Evolutionary conservation across 2,888 invertebrate genomes (phyloP).

Genomic region (Apodemia zela): DNA sequence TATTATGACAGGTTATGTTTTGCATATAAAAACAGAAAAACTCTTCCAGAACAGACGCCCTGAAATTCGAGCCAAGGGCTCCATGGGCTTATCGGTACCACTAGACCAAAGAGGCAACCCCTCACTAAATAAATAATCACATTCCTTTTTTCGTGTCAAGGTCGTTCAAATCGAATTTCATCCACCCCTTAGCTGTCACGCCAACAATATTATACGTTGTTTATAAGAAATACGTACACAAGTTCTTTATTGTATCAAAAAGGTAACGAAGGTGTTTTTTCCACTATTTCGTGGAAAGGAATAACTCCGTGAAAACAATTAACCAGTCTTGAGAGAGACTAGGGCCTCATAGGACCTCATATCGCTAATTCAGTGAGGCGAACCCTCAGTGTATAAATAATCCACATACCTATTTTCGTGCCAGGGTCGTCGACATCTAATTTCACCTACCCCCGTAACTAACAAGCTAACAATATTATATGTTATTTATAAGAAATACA

Average conservation of each 20-base stretch:
- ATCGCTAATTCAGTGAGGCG: not conserved
- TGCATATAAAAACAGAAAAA: no score
- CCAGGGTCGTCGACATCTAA: slow-evolving; percentile 3
- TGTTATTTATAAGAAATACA: slow-evolving; percentile 1
- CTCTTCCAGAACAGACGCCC: no score
- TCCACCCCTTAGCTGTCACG: not conserved
- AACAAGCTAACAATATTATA: not conserved
- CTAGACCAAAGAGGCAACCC: no score
- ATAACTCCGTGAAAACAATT: no score
- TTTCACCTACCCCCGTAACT: not conserved
- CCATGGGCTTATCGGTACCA: no score
- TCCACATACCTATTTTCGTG: not conserved
- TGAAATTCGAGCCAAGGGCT: no score
- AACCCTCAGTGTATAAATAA: not conserved
- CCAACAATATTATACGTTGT: not conserved
- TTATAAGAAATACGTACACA: not conserved
- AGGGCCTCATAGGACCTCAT: no score
- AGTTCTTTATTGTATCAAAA: no score
- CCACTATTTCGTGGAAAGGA: no score
- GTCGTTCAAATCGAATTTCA: not conserved
- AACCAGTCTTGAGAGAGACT: no score
- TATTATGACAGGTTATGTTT: no score
- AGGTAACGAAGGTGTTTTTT: no score
- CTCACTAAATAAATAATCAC: not conserved
- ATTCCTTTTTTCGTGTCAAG: not conserved